Conservation (phyloP, 64 coral and sea anemone species). For the Montipora cactus region DNA sequence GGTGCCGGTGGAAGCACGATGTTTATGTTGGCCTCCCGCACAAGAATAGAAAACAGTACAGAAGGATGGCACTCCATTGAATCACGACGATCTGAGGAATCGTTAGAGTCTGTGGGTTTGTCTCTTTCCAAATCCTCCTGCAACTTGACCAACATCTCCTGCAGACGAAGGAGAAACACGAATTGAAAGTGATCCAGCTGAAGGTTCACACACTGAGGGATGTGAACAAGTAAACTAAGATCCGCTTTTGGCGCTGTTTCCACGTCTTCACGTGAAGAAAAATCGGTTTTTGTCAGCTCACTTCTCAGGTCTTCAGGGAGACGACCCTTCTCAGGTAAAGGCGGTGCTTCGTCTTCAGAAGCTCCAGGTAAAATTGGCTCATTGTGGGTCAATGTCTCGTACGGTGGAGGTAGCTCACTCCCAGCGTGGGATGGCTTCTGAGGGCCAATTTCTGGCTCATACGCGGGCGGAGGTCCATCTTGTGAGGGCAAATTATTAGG, state of each 20-base stretch:
- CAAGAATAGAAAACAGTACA: constrained; percentile 77
- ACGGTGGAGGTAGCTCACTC: constrained; percentile 72
- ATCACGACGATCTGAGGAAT: background rate
- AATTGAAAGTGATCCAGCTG: constrained; percentile 98
- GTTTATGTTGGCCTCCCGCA: constrained; percentile 76
- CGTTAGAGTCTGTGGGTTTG: background rate
- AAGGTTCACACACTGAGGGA: constrained; percentile 63
- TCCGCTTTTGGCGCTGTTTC: constrained; percentile 52
- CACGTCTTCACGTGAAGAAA: constrained; percentile 3
- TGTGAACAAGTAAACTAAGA: constrained; percentile 71
- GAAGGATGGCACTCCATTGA: background rate
- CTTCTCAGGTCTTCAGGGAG: constrained; percentile 31
- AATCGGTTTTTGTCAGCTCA: constrained; percentile 52
- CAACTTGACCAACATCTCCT: constrained; percentile 85
- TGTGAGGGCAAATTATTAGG: constrained; percentile 11
- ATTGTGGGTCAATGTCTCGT: constrained; percentile 50
- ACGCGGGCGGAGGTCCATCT: constrained; percentile 60
- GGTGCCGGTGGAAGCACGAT: constrained; percentile 83
- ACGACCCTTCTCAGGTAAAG: constrained; percentile 59
- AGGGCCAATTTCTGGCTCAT: constrained; percentile 48
- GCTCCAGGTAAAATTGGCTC: background rate
- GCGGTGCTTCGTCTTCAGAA: constrained; percentile 54
- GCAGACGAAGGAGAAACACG: constrained; percentile 89
- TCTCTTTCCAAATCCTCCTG: constrained; percentile 61
- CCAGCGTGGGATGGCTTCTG: constrained; percentile 3